Evolutionary conservation across 1,140 invertebrate species (phyloP), one percentile per base, ranked within the genome.

Genomic region (Pseudachorutes palmiensis): DNA sequence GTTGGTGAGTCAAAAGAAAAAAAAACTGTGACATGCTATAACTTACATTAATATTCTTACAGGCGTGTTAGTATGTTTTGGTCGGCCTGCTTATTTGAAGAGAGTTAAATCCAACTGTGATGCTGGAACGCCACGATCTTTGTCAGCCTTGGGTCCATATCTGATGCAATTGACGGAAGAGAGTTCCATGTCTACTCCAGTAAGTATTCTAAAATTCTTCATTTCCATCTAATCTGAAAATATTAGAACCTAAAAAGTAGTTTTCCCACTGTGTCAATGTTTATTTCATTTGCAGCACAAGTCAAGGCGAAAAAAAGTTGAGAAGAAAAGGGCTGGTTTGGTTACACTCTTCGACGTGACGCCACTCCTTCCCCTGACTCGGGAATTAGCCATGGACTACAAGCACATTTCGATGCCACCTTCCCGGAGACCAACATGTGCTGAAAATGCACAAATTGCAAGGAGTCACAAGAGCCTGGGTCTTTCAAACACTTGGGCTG

Each of bases 21-120:
- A n/a, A n/a, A n/a, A n/a, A n/a, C n/a, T n/a, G n/a, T n/a, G n/a
- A n/a, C n/a, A n/a, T n/a, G n/a, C n/a, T n/a, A n/a, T n/a, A n/a
- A n/a, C n/a, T n/a, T n/a, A 48, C 58, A 61, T 51, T 36, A 26
- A 19, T 28, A 61, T 64, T 49, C 31, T 75, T 49, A 30, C 60
- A 85, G 84, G 83, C 72, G 84, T 87, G 29, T 79, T 94, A 30
- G 89, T 92, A 9, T 91, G 89, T 67, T 97, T 96, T 78, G 88
- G 88, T 55, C 83, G 92, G 66, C 87, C 88, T 0, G 82, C 86
- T 14, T 88, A 88, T 73, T 80, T 87, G 1, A 85, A 88, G 71
- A 82, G 88, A 71, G 78, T 88, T 9, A 84, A 83, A 2, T 79
- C 83, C 65, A 88, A 86, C 75, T 80, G 82, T 3, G 88, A 89